Percentiles rank a stretch among this genome's conserved stretches.
These are phyloP conservation scores for Dasyornis broadbenti DNA, from an alignment of 2,113 vertebrate species.

Conservation along the genomic window DNA sequence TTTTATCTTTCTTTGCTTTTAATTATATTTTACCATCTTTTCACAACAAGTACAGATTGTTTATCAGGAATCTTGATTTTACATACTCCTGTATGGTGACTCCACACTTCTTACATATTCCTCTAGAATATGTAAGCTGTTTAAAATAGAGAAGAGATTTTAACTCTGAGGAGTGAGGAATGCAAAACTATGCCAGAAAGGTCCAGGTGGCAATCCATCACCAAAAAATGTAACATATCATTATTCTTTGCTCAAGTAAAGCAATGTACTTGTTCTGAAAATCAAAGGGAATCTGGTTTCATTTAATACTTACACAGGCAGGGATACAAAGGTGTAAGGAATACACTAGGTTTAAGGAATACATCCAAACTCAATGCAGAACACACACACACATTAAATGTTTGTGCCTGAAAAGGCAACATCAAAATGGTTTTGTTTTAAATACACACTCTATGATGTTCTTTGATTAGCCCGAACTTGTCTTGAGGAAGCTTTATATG, in stretches of 20 bases:
- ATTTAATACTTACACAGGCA: background rate
- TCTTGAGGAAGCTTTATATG: background rate
- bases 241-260: background rate
- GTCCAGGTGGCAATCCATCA: background rate
- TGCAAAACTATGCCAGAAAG: background rate
- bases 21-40: background rate
- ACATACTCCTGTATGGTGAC: fast-evolving
- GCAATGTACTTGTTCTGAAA: background rate
- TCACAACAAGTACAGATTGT: background rate
- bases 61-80: background rate
- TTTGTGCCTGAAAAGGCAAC: background rate
- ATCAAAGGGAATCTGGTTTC: background rate
- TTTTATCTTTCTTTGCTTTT: background rate
- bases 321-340: background rate
- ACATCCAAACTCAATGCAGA: background rate
- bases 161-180: background rate
- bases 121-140: background rate
- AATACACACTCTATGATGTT: background rate
- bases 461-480: background rate
- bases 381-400: background rate
- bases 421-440: background rate
- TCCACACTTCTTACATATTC: background rate
- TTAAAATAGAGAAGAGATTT: background rate
- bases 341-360: background rate
- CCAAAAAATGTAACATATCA: background rate